Conservation (phyloP, 2,113 vertebrate genomes). For the Phoxinus phoxinus region DNA sequence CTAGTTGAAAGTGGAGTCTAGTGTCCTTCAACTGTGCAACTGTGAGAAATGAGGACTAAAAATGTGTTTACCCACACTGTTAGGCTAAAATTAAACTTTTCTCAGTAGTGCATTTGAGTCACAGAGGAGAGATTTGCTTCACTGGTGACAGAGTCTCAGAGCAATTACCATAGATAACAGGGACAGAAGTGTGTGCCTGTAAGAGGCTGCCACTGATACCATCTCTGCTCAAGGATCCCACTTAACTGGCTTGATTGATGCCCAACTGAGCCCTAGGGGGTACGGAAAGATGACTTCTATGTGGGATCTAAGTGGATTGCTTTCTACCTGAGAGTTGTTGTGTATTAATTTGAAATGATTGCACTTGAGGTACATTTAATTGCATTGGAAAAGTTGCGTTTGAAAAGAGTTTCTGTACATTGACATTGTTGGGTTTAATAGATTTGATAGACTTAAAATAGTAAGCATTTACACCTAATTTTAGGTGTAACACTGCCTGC, state of each 20-base stretch:
- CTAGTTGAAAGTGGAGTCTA: not conserved
- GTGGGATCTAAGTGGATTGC: conserved; percentile 61
- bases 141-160: conserved; percentile 45
- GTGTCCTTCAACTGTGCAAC: conserved; percentile 5
- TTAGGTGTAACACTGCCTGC: not conserved
- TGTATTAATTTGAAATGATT: conserved; percentile 66
- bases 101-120: conserved; percentile 40
- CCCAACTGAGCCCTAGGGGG: conserved; percentile 67
- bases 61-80: conserved; percentile 3
- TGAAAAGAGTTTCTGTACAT: not conserved
- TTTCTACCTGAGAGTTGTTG: conserved; percentile 60
- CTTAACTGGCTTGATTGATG: conserved; percentile 77
- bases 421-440: not conserved
- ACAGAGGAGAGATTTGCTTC: conserved; percentile 39
- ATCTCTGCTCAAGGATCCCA: conserved; percentile 79
- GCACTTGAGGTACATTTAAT: not conserved
- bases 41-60: not conserved
- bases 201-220: conserved; percentile 72
- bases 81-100: conserved; percentile 31
- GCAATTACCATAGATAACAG: conserved; percentile 73
- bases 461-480: not conserved
- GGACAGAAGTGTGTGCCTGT: conserved; percentile 77
- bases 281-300: conserved; percentile 33
- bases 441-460: not conserved
- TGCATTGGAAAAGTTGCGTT: not conserved